These are phyloP conservation scores for Cepaea nemoralis DNA, from an alignment of 1,140 invertebrate genomes.

Conservation along the genomic window DNA sequence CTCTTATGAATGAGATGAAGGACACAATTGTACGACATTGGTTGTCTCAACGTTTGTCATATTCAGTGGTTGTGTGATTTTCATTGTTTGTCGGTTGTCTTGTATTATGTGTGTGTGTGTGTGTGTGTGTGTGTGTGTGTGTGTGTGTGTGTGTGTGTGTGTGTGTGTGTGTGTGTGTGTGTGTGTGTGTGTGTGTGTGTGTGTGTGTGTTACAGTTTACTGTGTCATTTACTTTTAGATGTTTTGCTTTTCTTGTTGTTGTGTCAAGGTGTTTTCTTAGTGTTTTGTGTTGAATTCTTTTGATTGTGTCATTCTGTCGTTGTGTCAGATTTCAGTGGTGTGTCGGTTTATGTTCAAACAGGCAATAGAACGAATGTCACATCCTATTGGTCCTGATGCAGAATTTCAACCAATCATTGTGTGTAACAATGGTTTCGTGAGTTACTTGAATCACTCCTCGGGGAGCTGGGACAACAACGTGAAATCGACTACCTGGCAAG, in stretches of 20 bases:
- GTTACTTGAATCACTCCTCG: conserved; percentile 10
- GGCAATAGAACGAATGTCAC: conserved; percentile 14
- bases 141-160: too few relatives aligned
- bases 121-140: too few relatives aligned
- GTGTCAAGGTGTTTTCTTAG: neutral
- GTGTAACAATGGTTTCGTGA: conserved; percentile 16
- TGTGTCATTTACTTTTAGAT: too few relatives aligned
- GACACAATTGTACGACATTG: too few relatives aligned
- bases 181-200: neutral
- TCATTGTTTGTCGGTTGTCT: neutral
- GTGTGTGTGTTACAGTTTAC: too few relatives aligned
- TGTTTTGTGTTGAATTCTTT: neutral
- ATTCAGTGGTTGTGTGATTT: too few relatives aligned
- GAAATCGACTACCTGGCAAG: neutral
- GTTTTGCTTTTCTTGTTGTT: neutral
- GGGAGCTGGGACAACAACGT: conserved; percentile 1
- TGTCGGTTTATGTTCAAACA: neutral
- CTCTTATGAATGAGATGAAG: too few relatives aligned
- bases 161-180: neutral
- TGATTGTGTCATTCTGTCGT: too few relatives aligned
- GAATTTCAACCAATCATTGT: conserved; percentile 27
- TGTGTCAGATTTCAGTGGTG: too few relatives aligned
- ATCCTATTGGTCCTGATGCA: conserved; percentile 20
- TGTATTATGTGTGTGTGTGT: neutral
- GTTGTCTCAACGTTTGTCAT: too few relatives aligned